Evolutionary conservation across 2,113 vertebrate genomes (phyloP), one percentile per base, ranked within the genome.

Genomic region (Spizaetus ornatus): DNA sequence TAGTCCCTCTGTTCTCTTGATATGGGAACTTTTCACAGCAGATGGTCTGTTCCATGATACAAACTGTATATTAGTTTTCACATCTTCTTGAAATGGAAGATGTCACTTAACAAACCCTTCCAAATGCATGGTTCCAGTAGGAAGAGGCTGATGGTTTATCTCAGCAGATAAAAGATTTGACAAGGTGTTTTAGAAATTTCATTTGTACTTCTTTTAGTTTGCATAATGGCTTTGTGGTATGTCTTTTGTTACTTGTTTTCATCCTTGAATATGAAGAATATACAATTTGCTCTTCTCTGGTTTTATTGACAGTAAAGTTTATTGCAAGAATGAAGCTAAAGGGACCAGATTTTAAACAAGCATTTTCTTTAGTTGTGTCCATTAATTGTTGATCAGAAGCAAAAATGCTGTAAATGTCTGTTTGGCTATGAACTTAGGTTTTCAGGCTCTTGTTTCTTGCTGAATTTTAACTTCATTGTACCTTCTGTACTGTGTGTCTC

Each of bases 1-100:
- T 85, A 90, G 66, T 93, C 94, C 87, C 95, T 97, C 91, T 96
- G 94, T 96, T 96, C 91, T 87, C 82, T 90, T 77, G 93, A 72
- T 95, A 80, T 22, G 73, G 84, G 58, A 95, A 96, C 84, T 94
- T 96, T 93, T 88, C 66, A 66, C 74, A 96, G 81, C 93, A 97
- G 97, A 97, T 97, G 95, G 97, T 91, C 74, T 93, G 81, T 72
- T 93, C 94, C 58, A 58, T 76, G 73, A 65, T 70, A 77, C 58
- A 94, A 95, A 93, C 11, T 82, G 45, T 38, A 20, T n/a, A 87
- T 80, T 89, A 93, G 32, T 87, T 91, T 95, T 95, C 53, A 58
- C 52, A 78, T 95, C 40, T 72, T 97, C 86, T 78, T 87, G 63
- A 87, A 94, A 91, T 82, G 48, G 62, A 93, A 90, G 65, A 43